Evolutionary conservation across 2,797 vertebrate species (phyloP).

Genomic region (Oophaga sylvatica): DNA sequence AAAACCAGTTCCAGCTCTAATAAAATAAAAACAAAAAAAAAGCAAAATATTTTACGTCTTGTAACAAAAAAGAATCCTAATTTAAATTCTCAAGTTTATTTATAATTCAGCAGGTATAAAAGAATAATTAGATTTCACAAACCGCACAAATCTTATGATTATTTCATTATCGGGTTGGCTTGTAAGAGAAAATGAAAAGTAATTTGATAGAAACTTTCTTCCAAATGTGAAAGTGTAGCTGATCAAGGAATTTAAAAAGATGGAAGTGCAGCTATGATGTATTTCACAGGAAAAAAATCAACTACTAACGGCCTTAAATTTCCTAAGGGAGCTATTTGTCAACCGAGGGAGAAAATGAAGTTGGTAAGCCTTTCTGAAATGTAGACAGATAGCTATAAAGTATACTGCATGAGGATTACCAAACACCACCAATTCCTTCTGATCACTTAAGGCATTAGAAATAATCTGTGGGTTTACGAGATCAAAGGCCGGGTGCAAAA

Average conservation of each 20-base stretch:
- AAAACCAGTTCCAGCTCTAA: not conserved
- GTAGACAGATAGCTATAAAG: slow-evolving; percentile 60
- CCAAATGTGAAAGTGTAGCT: slow-evolving; percentile 25
- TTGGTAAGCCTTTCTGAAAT: slow-evolving; percentile 52
- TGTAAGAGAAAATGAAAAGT: slow-evolving; percentile 12
- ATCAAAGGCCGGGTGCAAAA: slow-evolving; percentile 46
- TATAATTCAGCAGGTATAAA: slow-evolving; percentile 10
- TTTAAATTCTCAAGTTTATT: not conserved
- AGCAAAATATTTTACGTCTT: not conserved
- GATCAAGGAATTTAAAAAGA: slow-evolving; percentile 28
- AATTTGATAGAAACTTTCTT: slow-evolving; percentile 34
- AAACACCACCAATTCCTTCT: slow-evolving; percentile 43
- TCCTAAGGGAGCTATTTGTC: slow-evolving; percentile 60
- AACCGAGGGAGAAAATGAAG: slow-evolving; percentile 55
- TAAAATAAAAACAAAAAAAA: not conserved
- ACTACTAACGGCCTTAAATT: slow-evolving; percentile 56
- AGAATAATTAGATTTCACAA: not conserved
- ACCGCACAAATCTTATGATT: not conserved
- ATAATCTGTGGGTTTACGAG: slow-evolving; percentile 53
- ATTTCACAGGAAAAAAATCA: slow-evolving; percentile 54
- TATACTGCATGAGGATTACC: slow-evolving; percentile 56
- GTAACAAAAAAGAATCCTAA: not conserved
- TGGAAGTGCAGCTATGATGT: slow-evolving; percentile 50
- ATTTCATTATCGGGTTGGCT: not conserved
- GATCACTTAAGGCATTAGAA: slow-evolving; percentile 49